These are phyloP conservation scores for Sturmia bella DNA, from an alignment of 2,888 invertebrate genomes.

Conservation along the genomic window DNA sequence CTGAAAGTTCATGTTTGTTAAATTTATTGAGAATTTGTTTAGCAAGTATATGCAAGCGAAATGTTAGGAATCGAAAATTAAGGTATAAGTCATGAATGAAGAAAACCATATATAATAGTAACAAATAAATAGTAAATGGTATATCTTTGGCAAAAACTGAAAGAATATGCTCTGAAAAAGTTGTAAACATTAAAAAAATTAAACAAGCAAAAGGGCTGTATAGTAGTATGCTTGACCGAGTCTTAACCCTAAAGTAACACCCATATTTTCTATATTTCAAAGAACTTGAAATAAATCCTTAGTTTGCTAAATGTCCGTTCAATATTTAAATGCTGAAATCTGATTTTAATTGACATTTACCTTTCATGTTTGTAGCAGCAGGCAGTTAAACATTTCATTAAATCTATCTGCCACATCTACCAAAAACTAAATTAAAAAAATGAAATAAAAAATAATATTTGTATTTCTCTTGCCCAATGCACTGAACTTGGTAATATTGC, in stretches of 20 bases:
- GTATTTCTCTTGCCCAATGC: constrained; percentile 25
- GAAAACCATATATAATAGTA: no score
- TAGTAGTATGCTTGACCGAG: no score
- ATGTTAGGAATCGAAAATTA: neutral
- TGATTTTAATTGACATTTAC: neutral
- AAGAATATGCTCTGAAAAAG: no score
- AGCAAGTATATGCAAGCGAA: neutral
- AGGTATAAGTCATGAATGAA: no score
- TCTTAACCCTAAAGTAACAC: no score
- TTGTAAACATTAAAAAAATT: no score
- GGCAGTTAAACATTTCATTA: constrained; percentile 11
- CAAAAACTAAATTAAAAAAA: no score
- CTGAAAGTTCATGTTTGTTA: neutral
- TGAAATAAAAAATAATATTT: neutral
- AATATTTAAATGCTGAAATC: constrained; percentile 19
- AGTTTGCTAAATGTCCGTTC: neutral
- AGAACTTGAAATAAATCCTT: no score
- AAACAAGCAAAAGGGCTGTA: no score
- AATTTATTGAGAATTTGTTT: neutral
- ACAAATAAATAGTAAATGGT: no score
- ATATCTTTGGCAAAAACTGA: no score
- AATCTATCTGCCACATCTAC: constrained; percentile 18
- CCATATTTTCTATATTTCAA: no score
- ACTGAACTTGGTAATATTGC: constrained; percentile 31
- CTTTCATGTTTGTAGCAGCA: neutral